Conservation (phyloP, 2,113 vertebrate species). For the Propithecus coquereli region DNA sequence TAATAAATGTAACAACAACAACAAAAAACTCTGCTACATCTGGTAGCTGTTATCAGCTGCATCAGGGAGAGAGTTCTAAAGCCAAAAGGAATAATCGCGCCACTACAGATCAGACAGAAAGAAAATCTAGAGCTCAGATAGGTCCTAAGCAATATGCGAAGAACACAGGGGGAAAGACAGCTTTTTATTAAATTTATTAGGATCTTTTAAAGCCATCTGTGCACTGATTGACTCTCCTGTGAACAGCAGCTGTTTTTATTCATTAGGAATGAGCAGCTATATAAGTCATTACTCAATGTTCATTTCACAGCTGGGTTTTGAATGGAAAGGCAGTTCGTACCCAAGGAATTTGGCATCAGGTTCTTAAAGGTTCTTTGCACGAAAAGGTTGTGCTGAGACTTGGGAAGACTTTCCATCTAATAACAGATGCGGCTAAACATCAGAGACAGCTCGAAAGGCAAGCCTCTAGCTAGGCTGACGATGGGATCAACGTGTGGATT, state of each 20-base stretch:
- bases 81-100: background rate
- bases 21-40: background rate
- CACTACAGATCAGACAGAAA: background rate
- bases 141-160: background rate
- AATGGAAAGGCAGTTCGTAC: background rate
- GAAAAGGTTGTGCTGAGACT: background rate
- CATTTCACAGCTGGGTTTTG: constrained; percentile 59
- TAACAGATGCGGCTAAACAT: background rate
- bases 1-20: background rate
- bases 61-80: background rate
- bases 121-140: background rate
- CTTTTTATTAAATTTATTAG: constrained; percentile 19
- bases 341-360: constrained; percentile 1
- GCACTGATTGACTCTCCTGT: background rate
- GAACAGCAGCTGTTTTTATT: constrained; percentile 49
- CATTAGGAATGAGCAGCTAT: constrained; percentile 49
- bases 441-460: background rate
- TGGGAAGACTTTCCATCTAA: background rate
- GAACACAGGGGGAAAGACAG: background rate
- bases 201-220: constrained; percentile 44
- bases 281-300: constrained; percentile 46
- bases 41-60: background rate
- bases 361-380: constrained; percentile 22
- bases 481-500: background rate
- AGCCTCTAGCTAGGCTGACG: background rate